Conservation (phyloP, 2,797 vertebrate genomes). For the Prunella strophiata region DNA sequence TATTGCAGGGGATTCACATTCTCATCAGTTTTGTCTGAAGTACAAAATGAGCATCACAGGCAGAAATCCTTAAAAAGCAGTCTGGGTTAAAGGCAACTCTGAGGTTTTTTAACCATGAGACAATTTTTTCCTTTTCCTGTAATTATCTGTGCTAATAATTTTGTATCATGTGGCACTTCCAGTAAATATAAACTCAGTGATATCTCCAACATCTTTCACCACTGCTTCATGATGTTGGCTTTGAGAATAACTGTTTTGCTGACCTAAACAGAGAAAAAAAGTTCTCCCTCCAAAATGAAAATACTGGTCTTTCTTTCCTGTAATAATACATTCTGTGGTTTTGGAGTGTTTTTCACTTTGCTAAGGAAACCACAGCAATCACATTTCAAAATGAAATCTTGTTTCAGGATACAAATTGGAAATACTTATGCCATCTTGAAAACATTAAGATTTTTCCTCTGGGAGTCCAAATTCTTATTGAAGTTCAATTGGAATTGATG, state of each 20-base stretch:
- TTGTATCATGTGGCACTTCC: background rate
- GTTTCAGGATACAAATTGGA: background rate
- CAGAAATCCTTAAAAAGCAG: background rate
- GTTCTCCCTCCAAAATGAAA: background rate
- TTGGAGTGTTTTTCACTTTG: background rate
- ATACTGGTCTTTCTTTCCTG: background rate
- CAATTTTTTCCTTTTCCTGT: background rate
- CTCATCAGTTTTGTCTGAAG: background rate
- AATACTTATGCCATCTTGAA: background rate
- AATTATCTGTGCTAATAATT: background rate
- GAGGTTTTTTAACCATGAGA: background rate
- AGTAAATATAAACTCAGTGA: background rate
- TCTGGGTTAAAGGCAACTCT: background rate
- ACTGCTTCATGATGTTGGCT: background rate
- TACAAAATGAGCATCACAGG: background rate
- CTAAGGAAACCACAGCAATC: background rate
- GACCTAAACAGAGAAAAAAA: background rate
- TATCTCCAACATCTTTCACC: background rate
- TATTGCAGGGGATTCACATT: background rate
- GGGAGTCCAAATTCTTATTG: background rate
- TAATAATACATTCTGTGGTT: background rate
- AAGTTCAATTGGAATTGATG: background rate
- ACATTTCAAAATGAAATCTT: background rate
- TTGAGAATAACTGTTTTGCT: background rate
- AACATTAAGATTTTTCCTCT: background rate